Base-by-base conservation (phyloP, 2,888 invertebrate genomes). In the Sinopyrophorus schimmeli region DNA sequence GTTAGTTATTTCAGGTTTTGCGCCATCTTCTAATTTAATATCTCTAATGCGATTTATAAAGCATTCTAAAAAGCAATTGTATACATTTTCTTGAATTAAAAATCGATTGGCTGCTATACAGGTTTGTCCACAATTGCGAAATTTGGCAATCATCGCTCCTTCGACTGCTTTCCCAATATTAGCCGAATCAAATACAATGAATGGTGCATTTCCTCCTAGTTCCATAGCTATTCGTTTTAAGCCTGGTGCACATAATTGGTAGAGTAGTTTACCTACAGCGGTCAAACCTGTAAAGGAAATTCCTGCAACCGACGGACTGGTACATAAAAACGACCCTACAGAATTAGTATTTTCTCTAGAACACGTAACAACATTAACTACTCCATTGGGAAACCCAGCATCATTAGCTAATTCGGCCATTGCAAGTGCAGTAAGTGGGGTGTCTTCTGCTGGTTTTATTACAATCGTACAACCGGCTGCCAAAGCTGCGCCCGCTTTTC, bases 241-340 rank as follows among this genome's bases (percentile, higher is more conserved):
- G 1, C 90, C 89, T 27, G 81, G 78, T 0, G 96, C 87, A 59
- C 90, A 92, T 66, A 92, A 89, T 31, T 82, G 76, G 71, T 94
- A 90, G 1, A 92, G 72, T 60, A 92, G 79, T 76, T 92, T 95
- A 2, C 98, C 98, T 26, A 96, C 92, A 55, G 78, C 77, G 1
- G 96, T 97, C 3, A 96, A 97, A 30, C 92, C 92, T 3, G 99
- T 99, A 69, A 99, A 99, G 3, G 97, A 97, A 46, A 99, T 83
- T 23, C 89, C 93, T 30, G 88, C 83, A 20, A 99, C 82, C 60
- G 82, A 78, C 3, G 87, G 84, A 71, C 89, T 87, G 65, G 86
- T 83, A 70, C 97, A 97, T 32, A 99, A 72, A 9, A 87, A 78
- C 69, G 87, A 85, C 0, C 98, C 98, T 46, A 99, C 84, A 2